A percentile compares a stretch with the other conserved stretches of the same genome.
Conservation (phyloP, 2,888 invertebrate genomes). For the Diogma glabrata region DNA sequence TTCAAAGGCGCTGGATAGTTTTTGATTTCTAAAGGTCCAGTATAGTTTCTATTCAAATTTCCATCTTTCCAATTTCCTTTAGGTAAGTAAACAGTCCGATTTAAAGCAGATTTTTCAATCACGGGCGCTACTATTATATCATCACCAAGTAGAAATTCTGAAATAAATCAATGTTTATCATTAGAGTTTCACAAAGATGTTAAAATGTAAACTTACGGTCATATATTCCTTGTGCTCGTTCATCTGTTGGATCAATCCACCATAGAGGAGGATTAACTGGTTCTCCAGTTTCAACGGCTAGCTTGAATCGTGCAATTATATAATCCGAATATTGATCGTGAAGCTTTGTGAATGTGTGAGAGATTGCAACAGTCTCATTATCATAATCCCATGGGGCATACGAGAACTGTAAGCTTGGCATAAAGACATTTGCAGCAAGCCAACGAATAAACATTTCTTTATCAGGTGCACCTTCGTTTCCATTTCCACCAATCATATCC, state of each 20-base stretch:
- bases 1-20: slow-evolving; percentile 50
- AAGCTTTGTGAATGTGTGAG: slow-evolving; percentile 49
- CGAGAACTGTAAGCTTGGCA: slow-evolving; percentile 69
- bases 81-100: slow-evolving; percentile 54
- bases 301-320: slow-evolving; percentile 50
- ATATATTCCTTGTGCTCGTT: slow-evolving; percentile 44
- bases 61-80: slow-evolving; percentile 49
- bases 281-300: slow-evolving; percentile 46
- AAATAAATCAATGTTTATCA: no score
- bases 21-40: slow-evolving; percentile 44
- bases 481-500: slow-evolving; percentile 63
- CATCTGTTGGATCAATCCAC: slow-evolving; percentile 67
- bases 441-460: slow-evolving; percentile 59
- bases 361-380: slow-evolving; percentile 46
- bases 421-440: slow-evolving; percentile 62
- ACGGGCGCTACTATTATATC: slow-evolving; percentile 59
- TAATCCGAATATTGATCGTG: slow-evolving; percentile 49
- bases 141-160: slow-evolving; percentile 62
- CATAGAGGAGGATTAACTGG: slow-evolving; percentile 75
- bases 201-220: no score
- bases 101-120: slow-evolving; percentile 40
- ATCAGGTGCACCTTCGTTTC: slow-evolving; percentile 40
- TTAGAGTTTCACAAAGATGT: no score
- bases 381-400: slow-evolving; percentile 65
- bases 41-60: slow-evolving; percentile 31